phyloP scores from a whole-genome alignment of 2,113 vertebrate genomes.

The Chaenocephalus aceratus region DNA sequence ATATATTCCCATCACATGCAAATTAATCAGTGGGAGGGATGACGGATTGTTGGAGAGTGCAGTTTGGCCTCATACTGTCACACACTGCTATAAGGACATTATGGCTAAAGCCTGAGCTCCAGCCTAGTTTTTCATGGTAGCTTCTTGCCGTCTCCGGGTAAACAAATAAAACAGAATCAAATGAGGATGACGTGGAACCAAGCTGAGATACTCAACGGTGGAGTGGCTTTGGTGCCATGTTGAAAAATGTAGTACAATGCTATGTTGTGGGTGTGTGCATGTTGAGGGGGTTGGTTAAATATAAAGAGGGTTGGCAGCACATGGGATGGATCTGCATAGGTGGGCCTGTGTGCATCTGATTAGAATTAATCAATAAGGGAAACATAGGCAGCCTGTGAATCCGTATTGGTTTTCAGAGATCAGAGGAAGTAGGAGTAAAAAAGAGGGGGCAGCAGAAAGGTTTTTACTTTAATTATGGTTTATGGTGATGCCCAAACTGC shows the following conservation, averaged over 20 bases:
- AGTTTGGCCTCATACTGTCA: constrained; percentile 64
- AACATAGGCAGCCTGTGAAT: neutral
- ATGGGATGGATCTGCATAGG: neutral
- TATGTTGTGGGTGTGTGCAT: neutral
- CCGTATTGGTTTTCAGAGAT: constrained; percentile 2
- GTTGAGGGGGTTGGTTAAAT: neutral
- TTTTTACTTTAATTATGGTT: constrained; percentile 6
- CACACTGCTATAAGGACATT: constrained; percentile 44
- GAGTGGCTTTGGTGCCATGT: neutral
- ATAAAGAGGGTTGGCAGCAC: neutral
- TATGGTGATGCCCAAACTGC: neutral
- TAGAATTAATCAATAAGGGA: neutral
- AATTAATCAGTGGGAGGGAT: constrained; percentile 27
- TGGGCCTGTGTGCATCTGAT: neutral
- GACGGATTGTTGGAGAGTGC: constrained; percentile 18
- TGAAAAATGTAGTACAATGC: neutral
- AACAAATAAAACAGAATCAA: constrained; percentile 32
- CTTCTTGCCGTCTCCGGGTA: neutral
- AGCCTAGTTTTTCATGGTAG: neutral
- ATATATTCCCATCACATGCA: constrained; percentile 34
- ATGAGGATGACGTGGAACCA: constrained; percentile 3
- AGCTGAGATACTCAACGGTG: neutral
- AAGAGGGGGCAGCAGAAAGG: neutral
- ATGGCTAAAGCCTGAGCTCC: constrained; percentile 37
- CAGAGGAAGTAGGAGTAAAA: neutral